Evolutionary conservation across 2,113 vertebrate genomes (phyloP).

Genomic region (Perca schrenkii): DNA sequence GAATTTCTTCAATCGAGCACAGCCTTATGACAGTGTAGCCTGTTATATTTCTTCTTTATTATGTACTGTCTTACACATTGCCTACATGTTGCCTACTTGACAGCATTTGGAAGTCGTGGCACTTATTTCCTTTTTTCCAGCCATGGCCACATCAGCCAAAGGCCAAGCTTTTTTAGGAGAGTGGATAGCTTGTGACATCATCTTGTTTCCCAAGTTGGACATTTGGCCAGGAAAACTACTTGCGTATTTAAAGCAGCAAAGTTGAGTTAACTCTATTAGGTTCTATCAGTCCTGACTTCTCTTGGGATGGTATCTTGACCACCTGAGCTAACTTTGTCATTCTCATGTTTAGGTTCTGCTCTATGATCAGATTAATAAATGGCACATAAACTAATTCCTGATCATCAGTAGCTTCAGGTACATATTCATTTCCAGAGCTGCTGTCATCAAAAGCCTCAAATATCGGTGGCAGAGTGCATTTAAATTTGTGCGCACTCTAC

Average conservation of each 20-base stretch:
- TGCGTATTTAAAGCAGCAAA: background rate
- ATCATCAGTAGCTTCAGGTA: background rate
- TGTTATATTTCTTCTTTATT: no score
- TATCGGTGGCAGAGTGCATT: no score
- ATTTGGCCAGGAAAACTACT: no score
- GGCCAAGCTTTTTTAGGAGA: background rate
- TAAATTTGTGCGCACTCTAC: no score
- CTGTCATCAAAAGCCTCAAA: background rate
- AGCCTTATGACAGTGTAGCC: no score
- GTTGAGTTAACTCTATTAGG: background rate
- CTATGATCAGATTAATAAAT: no score
- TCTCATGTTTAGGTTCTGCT: background rate
- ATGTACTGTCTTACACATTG: no score
- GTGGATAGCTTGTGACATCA: no score
- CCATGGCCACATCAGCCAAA: background rate
- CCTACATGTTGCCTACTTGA: no score
- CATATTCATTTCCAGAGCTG: background rate
- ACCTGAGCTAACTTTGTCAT: background rate
- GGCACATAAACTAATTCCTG: background rate
- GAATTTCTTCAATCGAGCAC: no score
- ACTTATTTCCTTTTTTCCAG: background rate
- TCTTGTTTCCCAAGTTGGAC: no score
- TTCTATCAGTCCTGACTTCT: background rate
- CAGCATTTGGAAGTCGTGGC: background rate
- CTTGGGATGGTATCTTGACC: background rate